phyloP scores from a whole-genome alignment of 2,888 invertebrate genomes.

The Scaptomyza caliginosa region DNA sequence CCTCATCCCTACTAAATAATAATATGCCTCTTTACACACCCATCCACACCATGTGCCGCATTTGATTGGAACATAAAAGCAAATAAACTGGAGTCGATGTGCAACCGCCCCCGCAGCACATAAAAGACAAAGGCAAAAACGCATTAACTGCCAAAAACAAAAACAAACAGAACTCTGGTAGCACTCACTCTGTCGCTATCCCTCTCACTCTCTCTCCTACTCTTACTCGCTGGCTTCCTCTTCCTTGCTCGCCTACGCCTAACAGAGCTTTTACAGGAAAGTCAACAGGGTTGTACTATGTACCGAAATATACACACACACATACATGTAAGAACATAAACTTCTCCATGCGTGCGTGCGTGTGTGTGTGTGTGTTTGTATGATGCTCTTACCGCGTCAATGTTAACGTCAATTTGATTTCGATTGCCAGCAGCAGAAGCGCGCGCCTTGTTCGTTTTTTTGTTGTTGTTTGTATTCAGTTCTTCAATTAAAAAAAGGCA shows the following conservation, averaged over 20 bases:
- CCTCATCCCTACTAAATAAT: conserved; percentile 10
- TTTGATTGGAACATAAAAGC: conserved; percentile 53
- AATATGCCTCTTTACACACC: conserved; percentile 7
- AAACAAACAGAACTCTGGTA: conserved; percentile 37
- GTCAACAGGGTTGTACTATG: conserved; percentile 44
- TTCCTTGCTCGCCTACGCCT: conserved; percentile 3
- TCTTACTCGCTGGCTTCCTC: conserved; percentile 1
- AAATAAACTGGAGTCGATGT: conserved; percentile 53
- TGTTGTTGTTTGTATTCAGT: conserved; percentile 39
- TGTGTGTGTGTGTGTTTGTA: conserved; percentile 18
- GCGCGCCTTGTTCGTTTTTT: conserved; percentile 19
- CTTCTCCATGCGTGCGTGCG: not conserved
- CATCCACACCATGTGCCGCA: conserved; percentile 1
- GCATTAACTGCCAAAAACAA: conserved; percentile 74
- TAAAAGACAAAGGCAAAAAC: conserved; percentile 64
- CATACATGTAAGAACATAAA: conserved; percentile 14
- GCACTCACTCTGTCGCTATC: not conserved
- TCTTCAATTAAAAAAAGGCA: conserved; percentile 73
- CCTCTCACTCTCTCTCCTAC: not conserved
- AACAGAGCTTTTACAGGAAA: conserved; percentile 41
- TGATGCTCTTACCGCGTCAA: conserved; percentile 66
- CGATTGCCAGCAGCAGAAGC: conserved; percentile 49
- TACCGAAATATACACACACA: conserved; percentile 10
- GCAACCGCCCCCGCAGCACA: conserved; percentile 29
- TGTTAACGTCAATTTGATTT: conserved; percentile 72